Base-by-base conservation (phyloP, 1,140 invertebrate species). In the Mercenaria mercenaria region DNA sequence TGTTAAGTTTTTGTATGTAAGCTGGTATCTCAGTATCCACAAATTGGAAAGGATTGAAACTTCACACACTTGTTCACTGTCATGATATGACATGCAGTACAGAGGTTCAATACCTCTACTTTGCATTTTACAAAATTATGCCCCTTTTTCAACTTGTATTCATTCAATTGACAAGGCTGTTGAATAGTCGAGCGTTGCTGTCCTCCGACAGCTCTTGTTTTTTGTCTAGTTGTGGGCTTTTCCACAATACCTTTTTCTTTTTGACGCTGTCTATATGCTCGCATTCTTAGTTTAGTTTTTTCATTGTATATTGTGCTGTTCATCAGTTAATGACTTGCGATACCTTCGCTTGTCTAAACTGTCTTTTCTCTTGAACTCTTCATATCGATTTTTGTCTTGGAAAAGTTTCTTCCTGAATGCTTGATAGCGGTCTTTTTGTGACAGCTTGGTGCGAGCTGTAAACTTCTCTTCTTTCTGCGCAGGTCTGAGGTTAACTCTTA, bases 231-330 rank as follows among this genome's bases (percentile, higher is more conserved):
- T 0, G 47, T 8, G 0, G 56, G 52, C 41, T 88, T 88, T 18
- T 59, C 50, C 0, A 41, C 0, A 41, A 26, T 18, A 29, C 13
- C 29, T 32, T 86, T 52, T 50, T 29, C 64, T 61, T 77, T 76
- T 10, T 4, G 32, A 15, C 64, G 1, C 0, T 69, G 0, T 79
- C 85, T 43, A 29, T 61, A 79, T 18, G 72, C 74, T 47, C 59
- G 0, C 85, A 88, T 88, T 77, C 85, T 77, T 1, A 88, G 15
- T 37, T 77, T 88, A 1, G 72, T 11, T 32, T 88, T 88, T 77
- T 88, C 85, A 77, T 61, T 88, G n/a, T 64, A 64, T 37, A 4
- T 77, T 29, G 39, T 1, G 15, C 41, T 88, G 50, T 32, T 59
- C 50, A 10, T 13, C 72, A 11, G 52, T 11, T 39, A 88, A 41